Percentiles rank a stretch among this genome's conserved stretches.
Evolutionary conservation across 2,888 invertebrate species (phyloP).

Genomic region (Leptinotarsa rubiginosa): DNA sequence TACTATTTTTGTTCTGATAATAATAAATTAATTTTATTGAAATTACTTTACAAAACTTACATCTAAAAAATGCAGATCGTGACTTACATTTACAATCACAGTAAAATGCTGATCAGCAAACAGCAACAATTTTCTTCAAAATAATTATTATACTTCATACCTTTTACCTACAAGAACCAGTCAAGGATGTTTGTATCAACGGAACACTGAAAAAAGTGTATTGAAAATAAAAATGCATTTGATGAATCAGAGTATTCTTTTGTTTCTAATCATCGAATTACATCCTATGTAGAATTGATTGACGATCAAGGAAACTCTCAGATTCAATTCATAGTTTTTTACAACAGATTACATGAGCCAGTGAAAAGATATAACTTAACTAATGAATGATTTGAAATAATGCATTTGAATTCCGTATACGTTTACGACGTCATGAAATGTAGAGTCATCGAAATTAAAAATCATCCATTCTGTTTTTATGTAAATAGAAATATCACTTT

Average conservation of each 20-base stretch:
- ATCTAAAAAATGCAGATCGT: too few relatives aligned
- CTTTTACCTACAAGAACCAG: too few relatives aligned
- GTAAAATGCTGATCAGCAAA: too few relatives aligned
- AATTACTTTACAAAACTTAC: too few relatives aligned
- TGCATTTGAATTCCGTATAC: not conserved
- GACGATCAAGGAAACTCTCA: not conserved
- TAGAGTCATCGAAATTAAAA: too few relatives aligned
- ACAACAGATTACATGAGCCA: not conserved
- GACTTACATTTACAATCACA: too few relatives aligned
- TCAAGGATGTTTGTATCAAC: not conserved
- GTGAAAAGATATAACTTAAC: not conserved
- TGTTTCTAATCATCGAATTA: not conserved
- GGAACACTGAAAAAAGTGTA: not conserved
- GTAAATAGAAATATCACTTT: too few relatives aligned
- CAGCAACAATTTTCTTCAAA: too few relatives aligned
- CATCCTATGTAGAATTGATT: not conserved
- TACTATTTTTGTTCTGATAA: too few relatives aligned
- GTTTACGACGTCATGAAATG: not conserved
- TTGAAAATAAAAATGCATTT: not conserved
- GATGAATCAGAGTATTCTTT: not conserved
- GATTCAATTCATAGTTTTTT: not conserved
- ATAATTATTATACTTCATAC: not conserved
- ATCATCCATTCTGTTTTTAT: too few relatives aligned
- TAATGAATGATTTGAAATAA: not conserved
- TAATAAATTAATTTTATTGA: too few relatives aligned